These are phyloP conservation scores for Temnothorax curvispinosus DNA, from an alignment of 1,140 invertebrate genomes.

Conservation along the genomic window DNA sequence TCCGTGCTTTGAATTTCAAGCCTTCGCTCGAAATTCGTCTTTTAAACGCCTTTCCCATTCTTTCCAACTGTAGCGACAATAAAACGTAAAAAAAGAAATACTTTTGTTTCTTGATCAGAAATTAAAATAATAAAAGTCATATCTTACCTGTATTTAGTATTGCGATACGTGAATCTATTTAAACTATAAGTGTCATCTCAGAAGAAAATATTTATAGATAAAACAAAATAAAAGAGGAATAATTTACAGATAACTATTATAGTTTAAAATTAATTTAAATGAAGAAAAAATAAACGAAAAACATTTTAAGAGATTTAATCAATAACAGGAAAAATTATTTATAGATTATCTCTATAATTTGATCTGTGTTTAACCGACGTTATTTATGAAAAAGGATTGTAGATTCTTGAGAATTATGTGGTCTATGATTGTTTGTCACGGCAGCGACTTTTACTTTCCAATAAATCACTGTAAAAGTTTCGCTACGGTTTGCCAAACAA, in stretches of 20 bases:
- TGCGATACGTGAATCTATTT: not conserved
- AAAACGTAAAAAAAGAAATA: not conserved
- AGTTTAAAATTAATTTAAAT: not conserved
- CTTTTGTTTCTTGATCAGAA: not conserved
- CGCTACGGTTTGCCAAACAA: not conserved
- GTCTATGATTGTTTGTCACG: not conserved
- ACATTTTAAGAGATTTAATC: not conserved
- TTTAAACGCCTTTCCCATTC: not conserved
- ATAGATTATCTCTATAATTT: not conserved
- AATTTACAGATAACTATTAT: not conserved
- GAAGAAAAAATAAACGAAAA: not conserved
- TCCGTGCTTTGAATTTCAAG: constrained; percentile 48
- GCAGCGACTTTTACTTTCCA: not conserved
- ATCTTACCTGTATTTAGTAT: not conserved
- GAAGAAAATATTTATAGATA: not conserved
- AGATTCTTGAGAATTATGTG: not conserved
- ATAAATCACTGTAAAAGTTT: constrained; percentile 34
- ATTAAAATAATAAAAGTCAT: not conserved
- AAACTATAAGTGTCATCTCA: not conserved
- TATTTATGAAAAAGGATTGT: not conserved
- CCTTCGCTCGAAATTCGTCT: constrained; percentile 8
- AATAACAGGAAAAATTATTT: not conserved
- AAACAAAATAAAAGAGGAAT: not conserved
- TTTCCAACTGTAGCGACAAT: not conserved
- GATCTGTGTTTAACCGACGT: not conserved